Conservation (phyloP, 2,797 vertebrate species). For the Chaetophractus vellerosus region DNA sequence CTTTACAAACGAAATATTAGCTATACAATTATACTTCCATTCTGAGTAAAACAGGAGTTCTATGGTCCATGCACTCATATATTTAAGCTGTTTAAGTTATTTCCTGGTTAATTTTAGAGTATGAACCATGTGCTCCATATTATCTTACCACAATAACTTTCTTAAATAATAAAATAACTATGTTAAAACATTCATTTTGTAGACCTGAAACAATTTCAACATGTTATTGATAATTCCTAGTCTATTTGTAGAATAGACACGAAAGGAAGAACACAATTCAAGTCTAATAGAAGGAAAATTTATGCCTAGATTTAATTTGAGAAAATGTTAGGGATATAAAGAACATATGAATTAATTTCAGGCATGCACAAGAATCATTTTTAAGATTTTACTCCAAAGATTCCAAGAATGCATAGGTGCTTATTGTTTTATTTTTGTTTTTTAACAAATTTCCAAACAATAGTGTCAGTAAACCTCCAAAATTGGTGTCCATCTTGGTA, state of each 20-base stretch:
- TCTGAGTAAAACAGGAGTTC: slow-evolving; percentile 80
- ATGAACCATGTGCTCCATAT: slow-evolving; percentile 42
- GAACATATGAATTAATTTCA: slow-evolving; percentile 52
- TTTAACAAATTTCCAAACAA: slow-evolving; percentile 43
- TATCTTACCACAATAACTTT: slow-evolving; percentile 12
- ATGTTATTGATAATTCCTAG: slow-evolving; percentile 8
- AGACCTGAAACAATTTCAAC: slow-evolving; percentile 36
- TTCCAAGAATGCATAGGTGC: slow-evolving; percentile 26
- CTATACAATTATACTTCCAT: slow-evolving; percentile 57
- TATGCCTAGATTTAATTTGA: slow-evolving; percentile 67
- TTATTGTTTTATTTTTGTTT: not conserved
- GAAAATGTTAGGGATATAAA: slow-evolving; percentile 60
- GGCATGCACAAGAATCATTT: not conserved
- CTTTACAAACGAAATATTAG: slow-evolving; percentile 22
- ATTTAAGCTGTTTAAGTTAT: slow-evolving; percentile 60
- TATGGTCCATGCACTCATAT: slow-evolving; percentile 79
- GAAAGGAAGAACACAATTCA: slow-evolving; percentile 39
- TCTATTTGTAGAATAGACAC: not conserved
- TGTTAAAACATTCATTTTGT: slow-evolving; percentile 62
- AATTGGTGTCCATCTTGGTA: not conserved
- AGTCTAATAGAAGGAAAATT: slow-evolving; percentile 65
- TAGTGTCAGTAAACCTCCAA: not conserved
- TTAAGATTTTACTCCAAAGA: slow-evolving; percentile 54
- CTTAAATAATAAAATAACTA: slow-evolving; percentile 57
- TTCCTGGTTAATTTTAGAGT: slow-evolving; percentile 54